A percentile compares a stretch with the other conserved stretches of the same genome.
These are phyloP conservation scores for Camarhynchus parvulus DNA, from an alignment of 2,113 vertebrate species.

Conservation along the genomic window DNA sequence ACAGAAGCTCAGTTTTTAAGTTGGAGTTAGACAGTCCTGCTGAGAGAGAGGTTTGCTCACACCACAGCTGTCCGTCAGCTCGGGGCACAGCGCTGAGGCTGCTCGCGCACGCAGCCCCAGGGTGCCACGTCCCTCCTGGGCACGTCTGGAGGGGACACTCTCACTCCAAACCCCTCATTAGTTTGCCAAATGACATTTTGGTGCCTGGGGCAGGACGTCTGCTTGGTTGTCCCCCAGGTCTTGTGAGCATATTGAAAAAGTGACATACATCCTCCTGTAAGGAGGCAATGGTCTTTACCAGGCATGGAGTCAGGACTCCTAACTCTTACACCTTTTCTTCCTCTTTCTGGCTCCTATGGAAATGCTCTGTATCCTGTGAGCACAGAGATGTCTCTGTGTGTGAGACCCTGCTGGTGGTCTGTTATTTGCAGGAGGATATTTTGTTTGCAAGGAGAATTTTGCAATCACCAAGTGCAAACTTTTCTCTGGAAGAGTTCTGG, in stretches of 20 bases:
- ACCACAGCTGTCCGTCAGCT: neutral
- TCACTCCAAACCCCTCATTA: neutral
- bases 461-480: neutral
- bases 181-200: neutral
- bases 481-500: neutral
- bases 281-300: neutral
- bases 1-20: conserved; percentile 19
- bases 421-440: neutral
- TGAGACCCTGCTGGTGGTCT: neutral
- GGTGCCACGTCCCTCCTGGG: neutral
- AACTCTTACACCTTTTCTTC: neutral
- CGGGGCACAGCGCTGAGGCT: neutral
- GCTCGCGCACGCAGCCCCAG: neutral
- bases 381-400: neutral
- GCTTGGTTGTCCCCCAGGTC: neutral
- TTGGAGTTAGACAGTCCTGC: conserved; percentile 32
- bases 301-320: neutral
- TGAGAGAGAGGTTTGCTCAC: neutral
- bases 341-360: neutral
- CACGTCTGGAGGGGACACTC: neutral
- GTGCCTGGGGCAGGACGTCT: neutral
- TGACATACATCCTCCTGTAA: neutral
- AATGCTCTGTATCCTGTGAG: neutral
- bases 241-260: neutral
- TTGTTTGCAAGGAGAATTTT: neutral